Percentiles rank a stretch among this genome's conserved stretches.
Evolutionary conservation across 2,113 vertebrate genomes (phyloP).

Genomic region (Hippocampus comes): DNA sequence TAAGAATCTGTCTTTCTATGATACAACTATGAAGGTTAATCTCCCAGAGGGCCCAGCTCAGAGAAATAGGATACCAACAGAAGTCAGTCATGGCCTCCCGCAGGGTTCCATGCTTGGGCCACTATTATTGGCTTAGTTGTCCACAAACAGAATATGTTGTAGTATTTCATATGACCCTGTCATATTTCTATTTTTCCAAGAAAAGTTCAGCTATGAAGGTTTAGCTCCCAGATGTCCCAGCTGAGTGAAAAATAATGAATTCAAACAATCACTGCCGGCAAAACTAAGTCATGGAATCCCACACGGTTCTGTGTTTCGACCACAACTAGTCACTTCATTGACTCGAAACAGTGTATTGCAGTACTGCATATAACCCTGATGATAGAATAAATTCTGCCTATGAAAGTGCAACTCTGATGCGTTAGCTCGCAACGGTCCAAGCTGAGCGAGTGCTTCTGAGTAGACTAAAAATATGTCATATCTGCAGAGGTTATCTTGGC

Average conservation of each 20-base stretch:
- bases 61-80: no score
- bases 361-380: not conserved
- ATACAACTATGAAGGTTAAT: no score
- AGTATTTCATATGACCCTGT: not conserved
- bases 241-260: not conserved
- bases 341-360: not conserved
- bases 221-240: no score
- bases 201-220: not conserved
- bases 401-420: not conserved
- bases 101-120: not conserved
- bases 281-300: not conserved
- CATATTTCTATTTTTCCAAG: not conserved
- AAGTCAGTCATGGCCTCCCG: not conserved
- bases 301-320: not conserved
- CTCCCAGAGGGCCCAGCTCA: no score
- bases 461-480: not conserved
- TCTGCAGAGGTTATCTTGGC: not conserved
- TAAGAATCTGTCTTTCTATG: no score
- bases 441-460: not conserved
- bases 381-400: not conserved
- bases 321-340: not conserved
- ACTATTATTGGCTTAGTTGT: not conserved
- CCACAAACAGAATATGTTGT: not conserved
- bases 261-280: not conserved
- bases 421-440: not conserved